Evolutionary conservation across 37 sponge, comb jelly and placozoan species (phyloP).

Genomic region (Crambe crambe): DNA sequence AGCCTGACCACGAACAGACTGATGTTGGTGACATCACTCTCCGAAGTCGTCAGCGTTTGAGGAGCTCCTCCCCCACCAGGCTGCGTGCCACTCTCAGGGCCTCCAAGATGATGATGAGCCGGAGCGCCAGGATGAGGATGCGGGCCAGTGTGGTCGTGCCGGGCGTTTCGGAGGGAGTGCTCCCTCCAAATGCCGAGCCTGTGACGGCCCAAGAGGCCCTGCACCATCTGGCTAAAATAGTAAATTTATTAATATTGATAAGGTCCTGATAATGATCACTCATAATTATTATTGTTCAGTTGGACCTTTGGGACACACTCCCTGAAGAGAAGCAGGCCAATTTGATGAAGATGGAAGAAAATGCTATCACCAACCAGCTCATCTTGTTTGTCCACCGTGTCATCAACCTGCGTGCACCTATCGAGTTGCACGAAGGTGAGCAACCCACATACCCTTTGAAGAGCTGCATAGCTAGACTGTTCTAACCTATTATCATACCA

Average conservation of each 20-base stretch:
- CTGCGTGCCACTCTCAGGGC: constrained; percentile 10
- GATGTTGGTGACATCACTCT: constrained; percentile 45
- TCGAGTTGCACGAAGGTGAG: constrained; percentile 45
- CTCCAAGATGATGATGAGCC: constrained; percentile 1
- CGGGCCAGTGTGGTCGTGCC: constrained; percentile 56
- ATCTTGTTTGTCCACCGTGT: constrained; percentile 61
- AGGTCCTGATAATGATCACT: no score
- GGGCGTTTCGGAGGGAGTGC: constrained; percentile 63
- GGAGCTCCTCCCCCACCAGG: constrained; percentile 12
- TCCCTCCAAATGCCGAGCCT: constrained; percentile 56
- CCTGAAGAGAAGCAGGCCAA: constrained; percentile 29
- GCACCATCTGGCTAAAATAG: constrained; percentile 63
- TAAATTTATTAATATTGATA: not conserved
- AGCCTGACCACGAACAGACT: no score
- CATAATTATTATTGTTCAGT: not conserved
- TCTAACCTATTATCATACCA: no score
- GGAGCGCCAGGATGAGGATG: constrained; percentile 45
- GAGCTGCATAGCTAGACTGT: no score
- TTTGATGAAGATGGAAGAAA: constrained; percentile 59
- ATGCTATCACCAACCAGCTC: constrained; percentile 70
- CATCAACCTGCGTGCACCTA: constrained; percentile 50
- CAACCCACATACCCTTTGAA: not conserved
- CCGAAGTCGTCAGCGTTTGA: constrained; percentile 21
- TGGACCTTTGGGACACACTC: constrained; percentile 35
- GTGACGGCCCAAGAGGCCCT: constrained; percentile 64